These are phyloP conservation scores for Cyaniris semiargus DNA, from an alignment of 2,888 invertebrate species.

Conservation along the genomic window DNA sequence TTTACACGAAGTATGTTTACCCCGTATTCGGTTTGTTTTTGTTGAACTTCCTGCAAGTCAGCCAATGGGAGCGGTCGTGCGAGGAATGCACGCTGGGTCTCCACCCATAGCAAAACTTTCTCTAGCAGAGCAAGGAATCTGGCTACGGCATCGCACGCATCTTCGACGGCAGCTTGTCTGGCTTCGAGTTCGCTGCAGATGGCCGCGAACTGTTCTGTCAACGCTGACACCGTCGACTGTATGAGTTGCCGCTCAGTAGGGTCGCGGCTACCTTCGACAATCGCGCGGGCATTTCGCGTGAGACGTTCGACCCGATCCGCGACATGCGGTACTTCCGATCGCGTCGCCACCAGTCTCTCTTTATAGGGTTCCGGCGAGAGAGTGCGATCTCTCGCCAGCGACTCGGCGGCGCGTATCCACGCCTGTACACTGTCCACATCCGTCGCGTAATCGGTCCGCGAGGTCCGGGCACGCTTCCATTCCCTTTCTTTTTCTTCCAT, in stretches of 20 bases:
- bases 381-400: conserved; percentile 89
- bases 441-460: conserved; percentile 88
- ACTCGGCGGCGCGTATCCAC: conserved; percentile 92
- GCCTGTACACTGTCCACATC: conserved; percentile 90
- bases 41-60: conserved; percentile 89
- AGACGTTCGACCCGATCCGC: conserved; percentile 89
- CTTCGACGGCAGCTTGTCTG: conserved; percentile 90
- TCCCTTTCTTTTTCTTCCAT: conserved; percentile 95
- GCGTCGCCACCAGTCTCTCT: conserved; percentile 88
- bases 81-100: conserved; percentile 90
- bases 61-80: conserved; percentile 88
- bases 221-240: conserved; percentile 86
- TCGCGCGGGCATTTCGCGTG: conserved; percentile 87
- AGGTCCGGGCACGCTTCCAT: conserved; percentile 91
- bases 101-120: conserved; percentile 90
- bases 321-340: conserved; percentile 86
- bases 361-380: conserved; percentile 88
- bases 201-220: conserved; percentile 89
- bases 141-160: conserved; percentile 93
- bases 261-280: conserved; percentile 89
- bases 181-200: conserved; percentile 90
- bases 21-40: conserved; percentile 92
- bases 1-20: conserved; percentile 65
- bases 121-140: conserved; percentile 91
- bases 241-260: conserved; percentile 88